These are phyloP conservation scores for Altica lythri DNA, from an alignment of 2,888 invertebrate species.

Conservation along the genomic window DNA sequence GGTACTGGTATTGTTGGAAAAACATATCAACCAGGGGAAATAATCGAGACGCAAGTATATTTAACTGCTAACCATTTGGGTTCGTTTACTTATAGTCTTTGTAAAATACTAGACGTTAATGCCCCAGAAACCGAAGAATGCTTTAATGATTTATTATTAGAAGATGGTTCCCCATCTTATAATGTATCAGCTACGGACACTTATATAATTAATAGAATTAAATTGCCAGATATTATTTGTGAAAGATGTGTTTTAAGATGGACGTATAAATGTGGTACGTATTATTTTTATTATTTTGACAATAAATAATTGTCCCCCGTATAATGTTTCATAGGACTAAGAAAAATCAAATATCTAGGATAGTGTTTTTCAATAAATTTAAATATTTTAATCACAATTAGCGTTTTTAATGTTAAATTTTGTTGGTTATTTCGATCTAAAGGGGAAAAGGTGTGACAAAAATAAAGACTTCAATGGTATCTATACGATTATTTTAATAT, in stretches of 20 bases:
- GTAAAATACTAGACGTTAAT: conserved; percentile 47
- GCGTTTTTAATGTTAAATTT: too few species aligned
- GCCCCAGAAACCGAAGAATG: conserved; percentile 57
- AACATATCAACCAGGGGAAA: conserved; percentile 49
- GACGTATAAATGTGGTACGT: conserved; percentile 52
- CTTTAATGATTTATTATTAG: conserved; percentile 51
- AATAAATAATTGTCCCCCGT: too few species aligned
- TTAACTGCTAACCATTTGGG: conserved; percentile 57
- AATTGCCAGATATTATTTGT: conserved; percentile 56
- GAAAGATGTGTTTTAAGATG: conserved; percentile 60
- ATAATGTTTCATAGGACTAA: too few species aligned
- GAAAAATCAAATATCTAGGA: background rate
- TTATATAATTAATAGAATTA: conserved; percentile 36
- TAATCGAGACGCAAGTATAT: conserved; percentile 47
- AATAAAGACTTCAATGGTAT: too few species aligned
- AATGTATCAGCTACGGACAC: conserved; percentile 10
- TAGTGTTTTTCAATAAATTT: background rate
- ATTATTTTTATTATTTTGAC: background rate
- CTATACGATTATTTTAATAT: too few species aligned
- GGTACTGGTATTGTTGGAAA: conserved; percentile 56
- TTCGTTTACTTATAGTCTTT: conserved; percentile 46
- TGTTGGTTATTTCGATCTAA: too few species aligned
- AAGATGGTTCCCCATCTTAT: conserved; percentile 45
- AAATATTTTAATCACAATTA: too few species aligned
- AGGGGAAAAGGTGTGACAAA: too few species aligned